phyloP scores from a whole-genome alignment of 2,888 invertebrate genomes.

The Operophtera brumata region DNA sequence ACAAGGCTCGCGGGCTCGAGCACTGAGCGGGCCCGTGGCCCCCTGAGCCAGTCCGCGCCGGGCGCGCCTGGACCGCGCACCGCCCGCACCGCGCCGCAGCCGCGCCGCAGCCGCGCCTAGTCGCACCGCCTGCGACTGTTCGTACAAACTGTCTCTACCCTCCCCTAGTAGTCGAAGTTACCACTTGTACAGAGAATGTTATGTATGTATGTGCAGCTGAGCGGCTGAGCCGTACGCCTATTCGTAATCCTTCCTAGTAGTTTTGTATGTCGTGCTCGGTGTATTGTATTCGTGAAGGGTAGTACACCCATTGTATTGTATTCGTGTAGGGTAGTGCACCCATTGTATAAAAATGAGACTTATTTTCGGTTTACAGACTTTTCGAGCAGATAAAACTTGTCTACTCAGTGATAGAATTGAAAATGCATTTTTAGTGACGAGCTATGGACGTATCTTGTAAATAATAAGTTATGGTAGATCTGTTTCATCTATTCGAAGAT shows the following conservation, averaged over 20 bases:
- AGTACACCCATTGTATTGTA: slow-evolving; percentile 50
- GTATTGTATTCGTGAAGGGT: slow-evolving; percentile 53
- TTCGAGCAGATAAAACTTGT: slow-evolving; percentile 78
- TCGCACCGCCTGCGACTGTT: slow-evolving; percentile 42
- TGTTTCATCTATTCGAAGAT: slow-evolving; percentile 80
- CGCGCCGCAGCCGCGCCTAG: slow-evolving; percentile 43
- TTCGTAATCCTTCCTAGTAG: slow-evolving; percentile 74
- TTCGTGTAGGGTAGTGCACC: slow-evolving; percentile 51
- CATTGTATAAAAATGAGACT: slow-evolving; percentile 61
- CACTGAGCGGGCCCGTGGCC: slow-evolving; percentile 64
- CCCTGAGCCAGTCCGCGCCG: slow-evolving; percentile 35
- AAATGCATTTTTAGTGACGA: slow-evolving; percentile 79
- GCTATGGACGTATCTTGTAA: slow-evolving; percentile 72
- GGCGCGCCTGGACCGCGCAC: slow-evolving; percentile 55
- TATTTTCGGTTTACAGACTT: slow-evolving; percentile 72
- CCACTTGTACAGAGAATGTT: slow-evolving; percentile 73
- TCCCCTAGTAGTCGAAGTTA: slow-evolving; percentile 70
- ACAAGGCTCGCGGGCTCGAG: slow-evolving; percentile 74
- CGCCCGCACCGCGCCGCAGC: slow-evolving; percentile 36
- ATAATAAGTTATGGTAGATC: slow-evolving; percentile 72
- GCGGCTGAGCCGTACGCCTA: slow-evolving; percentile 73
- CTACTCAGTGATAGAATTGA: slow-evolving; percentile 78
- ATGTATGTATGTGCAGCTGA: slow-evolving; percentile 76
- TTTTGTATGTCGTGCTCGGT: slow-evolving; percentile 64
- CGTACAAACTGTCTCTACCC: slow-evolving; percentile 71